Percentiles rank a stretch among this genome's conserved stretches.
phyloP scores from a whole-genome alignment of 2,797 vertebrate genomes.

The Cryptoprocta ferox region DNA sequence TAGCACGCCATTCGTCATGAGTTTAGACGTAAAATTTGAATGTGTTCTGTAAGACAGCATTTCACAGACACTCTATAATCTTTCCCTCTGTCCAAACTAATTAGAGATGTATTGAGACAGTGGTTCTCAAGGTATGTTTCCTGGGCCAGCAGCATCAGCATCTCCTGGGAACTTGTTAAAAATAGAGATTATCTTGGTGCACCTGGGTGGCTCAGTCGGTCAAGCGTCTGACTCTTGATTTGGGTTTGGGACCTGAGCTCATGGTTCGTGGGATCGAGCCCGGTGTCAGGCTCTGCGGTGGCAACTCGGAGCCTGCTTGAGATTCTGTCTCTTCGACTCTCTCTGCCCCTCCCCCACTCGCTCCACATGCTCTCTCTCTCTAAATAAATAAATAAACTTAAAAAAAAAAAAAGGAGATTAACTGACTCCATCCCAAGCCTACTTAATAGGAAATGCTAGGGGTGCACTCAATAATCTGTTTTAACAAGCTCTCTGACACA shows the following conservation, averaged over 20 bases:
- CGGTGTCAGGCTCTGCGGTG: too few relatives aligned
- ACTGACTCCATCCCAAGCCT: background rate
- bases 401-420: background rate
- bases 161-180: background rate
- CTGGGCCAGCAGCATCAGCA: background rate
- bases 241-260: too few relatives aligned
- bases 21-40: conserved; percentile 16
- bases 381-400: too few relatives aligned
- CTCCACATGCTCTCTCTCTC: too few relatives aligned
- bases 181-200: background rate
- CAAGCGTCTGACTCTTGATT: too few relatives aligned
- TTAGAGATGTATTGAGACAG: background rate
- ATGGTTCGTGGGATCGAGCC: too few relatives aligned
- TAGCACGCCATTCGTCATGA: background rate
- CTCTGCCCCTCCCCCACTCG: too few relatives aligned
- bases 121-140: background rate
- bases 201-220: too few relatives aligned
- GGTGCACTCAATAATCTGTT: background rate
- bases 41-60: background rate
- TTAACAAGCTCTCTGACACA: background rate
- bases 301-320: too few relatives aligned
- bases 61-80: background rate
- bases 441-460: background rate
- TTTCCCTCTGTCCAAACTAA: background rate
- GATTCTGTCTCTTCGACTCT: too few relatives aligned